These are phyloP conservation scores for Progne subis DNA, from an alignment of 2,113 vertebrate species.

Conservation along the genomic window DNA sequence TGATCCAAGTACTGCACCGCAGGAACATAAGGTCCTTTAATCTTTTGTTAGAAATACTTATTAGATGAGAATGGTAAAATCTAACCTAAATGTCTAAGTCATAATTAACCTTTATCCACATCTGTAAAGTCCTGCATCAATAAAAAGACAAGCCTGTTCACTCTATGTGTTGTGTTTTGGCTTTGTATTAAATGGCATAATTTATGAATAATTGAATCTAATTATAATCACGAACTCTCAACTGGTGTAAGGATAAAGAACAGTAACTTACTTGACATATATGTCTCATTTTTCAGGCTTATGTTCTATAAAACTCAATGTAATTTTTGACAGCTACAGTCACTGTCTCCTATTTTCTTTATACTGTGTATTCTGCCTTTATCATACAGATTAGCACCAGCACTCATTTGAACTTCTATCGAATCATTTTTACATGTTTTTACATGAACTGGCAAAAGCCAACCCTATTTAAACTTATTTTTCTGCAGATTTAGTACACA, in stretches of 20 bases:
- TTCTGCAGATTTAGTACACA: not conserved
- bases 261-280: not conserved
- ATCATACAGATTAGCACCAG: not conserved
- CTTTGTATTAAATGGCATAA: not conserved
- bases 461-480: not conserved
- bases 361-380: not conserved
- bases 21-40: not conserved
- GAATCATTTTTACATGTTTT: not conserved
- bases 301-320: not conserved
- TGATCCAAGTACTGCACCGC: not conserved
- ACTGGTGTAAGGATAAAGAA: not conserved
- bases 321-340: not conserved
- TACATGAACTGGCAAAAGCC: not conserved
- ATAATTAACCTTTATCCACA: not conserved
- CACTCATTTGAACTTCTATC: not conserved
- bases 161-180: not conserved
- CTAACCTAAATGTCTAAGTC: not conserved
- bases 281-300: not conserved
- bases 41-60: not conserved
- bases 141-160: not conserved
- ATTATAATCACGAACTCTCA: not conserved
- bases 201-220: not conserved
- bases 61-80: not conserved
- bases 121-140: not conserved
- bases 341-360: not conserved